A percentile compares a stretch with the other conserved stretches of the same genome.
phyloP scores from a whole-genome alignment of 2,113 vertebrate species.

The Tyrannus savana region DNA sequence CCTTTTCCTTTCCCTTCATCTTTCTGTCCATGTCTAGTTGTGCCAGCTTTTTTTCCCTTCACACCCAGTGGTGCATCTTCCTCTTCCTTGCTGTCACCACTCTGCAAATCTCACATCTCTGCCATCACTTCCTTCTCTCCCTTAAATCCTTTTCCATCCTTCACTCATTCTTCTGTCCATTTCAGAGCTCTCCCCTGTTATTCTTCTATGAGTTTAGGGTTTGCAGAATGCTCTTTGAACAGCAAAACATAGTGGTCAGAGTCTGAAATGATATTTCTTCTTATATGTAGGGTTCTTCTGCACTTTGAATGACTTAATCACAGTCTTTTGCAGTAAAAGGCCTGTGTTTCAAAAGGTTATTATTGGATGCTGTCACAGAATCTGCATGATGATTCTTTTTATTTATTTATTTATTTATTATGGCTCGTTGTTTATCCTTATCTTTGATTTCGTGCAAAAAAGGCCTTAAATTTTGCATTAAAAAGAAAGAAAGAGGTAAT shows the following conservation, averaged over 20 bases:
- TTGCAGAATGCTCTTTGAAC: neutral
- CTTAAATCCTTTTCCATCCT: neutral
- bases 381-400: neutral
- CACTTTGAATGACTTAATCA: neutral
- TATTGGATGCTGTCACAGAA: neutral
- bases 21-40: neutral
- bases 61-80: neutral
- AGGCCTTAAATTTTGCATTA: neutral
- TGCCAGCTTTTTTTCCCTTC: neutral
- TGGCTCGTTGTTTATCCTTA: neutral
- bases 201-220: neutral
- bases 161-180: neutral
- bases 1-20: neutral
- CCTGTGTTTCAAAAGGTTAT: neutral
- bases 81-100: neutral
- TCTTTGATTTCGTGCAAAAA: neutral
- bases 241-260: neutral
- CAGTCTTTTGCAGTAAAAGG: neutral
- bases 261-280: neutral
- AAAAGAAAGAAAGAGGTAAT: neutral
- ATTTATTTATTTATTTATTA: neutral
- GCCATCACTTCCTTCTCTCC: neutral
- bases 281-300: neutral
- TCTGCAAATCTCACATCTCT: neutral
- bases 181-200: neutral